Conservation (phyloP, 2,888 invertebrate genomes). For the Nemapogon koenigi region DNA sequence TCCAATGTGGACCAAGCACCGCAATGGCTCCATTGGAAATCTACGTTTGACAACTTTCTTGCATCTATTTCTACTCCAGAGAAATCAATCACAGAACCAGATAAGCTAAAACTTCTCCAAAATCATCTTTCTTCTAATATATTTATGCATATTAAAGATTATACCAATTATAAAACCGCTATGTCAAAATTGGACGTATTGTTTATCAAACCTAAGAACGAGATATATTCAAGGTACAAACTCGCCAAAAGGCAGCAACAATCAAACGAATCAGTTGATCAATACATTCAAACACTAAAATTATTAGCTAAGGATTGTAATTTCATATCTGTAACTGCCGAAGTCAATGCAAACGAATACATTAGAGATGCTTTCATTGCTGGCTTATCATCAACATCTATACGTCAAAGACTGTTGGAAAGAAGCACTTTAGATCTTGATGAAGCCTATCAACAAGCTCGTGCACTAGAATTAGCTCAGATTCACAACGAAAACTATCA, state of each 20-base stretch:
- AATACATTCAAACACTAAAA: neutral
- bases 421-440: too few relatives aligned
- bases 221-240: neutral
- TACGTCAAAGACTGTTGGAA: constrained; percentile 7
- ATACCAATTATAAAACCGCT: neutral
- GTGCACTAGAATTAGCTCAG: neutral
- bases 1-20: neutral
- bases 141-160: neutral
- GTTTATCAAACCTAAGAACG: neutral
- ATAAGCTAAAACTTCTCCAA: neutral
- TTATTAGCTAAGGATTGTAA: neutral
- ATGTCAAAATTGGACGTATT: neutral
- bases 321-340: neutral
- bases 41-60: neutral
- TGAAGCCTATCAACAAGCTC: neutral
- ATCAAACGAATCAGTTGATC: neutral
- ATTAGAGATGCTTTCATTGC: neutral
- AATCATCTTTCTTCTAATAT: neutral
- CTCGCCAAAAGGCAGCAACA: neutral
- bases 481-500: neutral
- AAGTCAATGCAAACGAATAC: neutral
- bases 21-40: neutral
- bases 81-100: neutral
- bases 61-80: neutral
- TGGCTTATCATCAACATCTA: neutral